phyloP scores from a whole-genome alignment of 2,888 invertebrate genomes.

The Steinernema hermaphroditum region DNA sequence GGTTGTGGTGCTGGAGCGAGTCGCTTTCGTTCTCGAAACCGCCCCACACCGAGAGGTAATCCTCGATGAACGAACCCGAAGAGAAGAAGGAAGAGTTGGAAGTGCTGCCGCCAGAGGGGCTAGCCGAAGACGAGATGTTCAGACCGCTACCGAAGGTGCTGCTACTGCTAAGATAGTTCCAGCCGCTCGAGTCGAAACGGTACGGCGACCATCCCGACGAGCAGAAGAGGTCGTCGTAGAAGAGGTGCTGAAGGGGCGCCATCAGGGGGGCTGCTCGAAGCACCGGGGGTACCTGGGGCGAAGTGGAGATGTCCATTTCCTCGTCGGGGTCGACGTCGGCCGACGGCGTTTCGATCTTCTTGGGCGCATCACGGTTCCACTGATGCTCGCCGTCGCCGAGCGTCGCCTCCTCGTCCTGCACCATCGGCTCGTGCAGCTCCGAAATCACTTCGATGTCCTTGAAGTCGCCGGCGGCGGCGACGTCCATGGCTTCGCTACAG shows the following conservation, averaged over 20 bases:
- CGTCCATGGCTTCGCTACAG: constrained; percentile 22
- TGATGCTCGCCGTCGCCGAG: constrained; percentile 31
- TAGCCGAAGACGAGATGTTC: constrained; percentile 20
- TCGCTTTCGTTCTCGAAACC: constrained; percentile 30
- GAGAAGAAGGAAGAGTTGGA: constrained; percentile 23
- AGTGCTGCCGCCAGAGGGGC: constrained; percentile 1
- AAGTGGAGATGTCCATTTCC: constrained; percentile 28
- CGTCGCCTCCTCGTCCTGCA: not conserved
- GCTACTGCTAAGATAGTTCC: constrained; percentile 26
- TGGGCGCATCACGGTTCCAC: constrained; percentile 27
- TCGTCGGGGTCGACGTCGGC: constrained; percentile 18
- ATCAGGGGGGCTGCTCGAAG: not conserved
- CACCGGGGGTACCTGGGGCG: not conserved
- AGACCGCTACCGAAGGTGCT: constrained; percentile 18
- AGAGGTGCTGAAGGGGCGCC: constrained; percentile 4
- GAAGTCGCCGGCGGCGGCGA: constrained; percentile 14
- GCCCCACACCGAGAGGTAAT: constrained; percentile 31
- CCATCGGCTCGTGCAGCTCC: constrained; percentile 29
- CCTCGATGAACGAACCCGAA: constrained; percentile 31
- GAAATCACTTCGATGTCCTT: constrained; percentile 29
- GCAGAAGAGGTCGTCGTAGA: constrained; percentile 31
- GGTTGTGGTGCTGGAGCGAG: constrained; percentile 28
- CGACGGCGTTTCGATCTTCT: constrained; percentile 15
- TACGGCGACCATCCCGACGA: constrained; percentile 29
- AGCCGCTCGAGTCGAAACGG: constrained; percentile 27